These are phyloP conservation scores for Tipula lateralis DNA, from an alignment of 2,888 invertebrate species.

Conservation along the genomic window DNA sequence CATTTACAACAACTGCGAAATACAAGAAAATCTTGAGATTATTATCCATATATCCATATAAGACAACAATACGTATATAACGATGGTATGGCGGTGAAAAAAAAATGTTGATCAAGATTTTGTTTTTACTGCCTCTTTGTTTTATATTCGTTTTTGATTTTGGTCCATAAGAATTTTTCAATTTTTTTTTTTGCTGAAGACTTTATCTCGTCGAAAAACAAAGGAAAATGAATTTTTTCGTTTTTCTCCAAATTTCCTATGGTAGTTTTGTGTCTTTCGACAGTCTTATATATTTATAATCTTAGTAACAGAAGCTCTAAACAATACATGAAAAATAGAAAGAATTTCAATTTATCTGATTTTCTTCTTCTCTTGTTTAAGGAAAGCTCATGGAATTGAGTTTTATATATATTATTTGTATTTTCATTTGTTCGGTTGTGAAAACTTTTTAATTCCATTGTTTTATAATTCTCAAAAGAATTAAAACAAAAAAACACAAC, in stretches of 20 bases:
- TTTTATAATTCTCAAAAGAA: background rate
- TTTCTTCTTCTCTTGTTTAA: background rate
- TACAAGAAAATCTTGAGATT: background rate
- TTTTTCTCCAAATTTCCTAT: background rate
- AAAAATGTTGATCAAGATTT: conserved; percentile 3
- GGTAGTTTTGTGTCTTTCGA: background rate
- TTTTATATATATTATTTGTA: background rate
- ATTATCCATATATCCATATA: background rate
- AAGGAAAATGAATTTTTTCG: background rate
- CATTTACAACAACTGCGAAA: background rate
- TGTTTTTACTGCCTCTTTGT: background rate
- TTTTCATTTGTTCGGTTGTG: background rate
- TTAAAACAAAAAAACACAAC: background rate
- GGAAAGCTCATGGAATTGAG: background rate
- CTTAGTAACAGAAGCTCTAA: background rate
- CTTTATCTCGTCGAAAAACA: background rate
- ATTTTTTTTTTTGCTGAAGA: background rate
- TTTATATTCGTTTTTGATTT: background rate
- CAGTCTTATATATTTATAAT: background rate
- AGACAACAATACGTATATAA: background rate
- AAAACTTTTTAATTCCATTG: conserved; percentile 15
- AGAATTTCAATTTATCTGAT: conserved; percentile 9
- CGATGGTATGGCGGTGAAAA: background rate
- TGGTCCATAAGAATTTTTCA: background rate
- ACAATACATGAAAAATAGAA: background rate